A percentile compares a stretch with the other conserved stretches of the same genome.
These are phyloP conservation scores for Aporophyla nigra DNA, from an alignment of 2,888 invertebrate species.

Conservation along the genomic window DNA sequence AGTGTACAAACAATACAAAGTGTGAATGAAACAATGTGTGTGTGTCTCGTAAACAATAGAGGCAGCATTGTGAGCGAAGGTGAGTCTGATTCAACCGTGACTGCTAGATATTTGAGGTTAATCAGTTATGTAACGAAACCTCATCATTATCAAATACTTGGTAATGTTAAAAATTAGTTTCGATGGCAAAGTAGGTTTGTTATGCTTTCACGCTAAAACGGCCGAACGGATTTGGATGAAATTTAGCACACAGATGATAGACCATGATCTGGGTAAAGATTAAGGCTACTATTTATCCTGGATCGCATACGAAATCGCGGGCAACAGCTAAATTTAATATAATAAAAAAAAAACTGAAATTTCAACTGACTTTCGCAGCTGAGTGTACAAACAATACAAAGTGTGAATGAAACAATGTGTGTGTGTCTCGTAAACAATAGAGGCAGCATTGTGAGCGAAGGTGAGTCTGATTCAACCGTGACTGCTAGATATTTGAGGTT, in stretches of 20 bases:
- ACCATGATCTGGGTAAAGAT: no score
- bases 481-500: constrained; percentile 71
- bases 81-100: constrained; percentile 71
- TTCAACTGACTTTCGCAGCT: not conserved
- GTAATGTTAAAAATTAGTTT: constrained; percentile 34
- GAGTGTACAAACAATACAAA: constrained; percentile 35
- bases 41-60: constrained; percentile 75
- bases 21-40: constrained; percentile 78
- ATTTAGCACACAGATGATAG: no score
- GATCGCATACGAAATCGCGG: no score
- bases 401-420: constrained; percentile 78
- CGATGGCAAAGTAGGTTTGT: no score
- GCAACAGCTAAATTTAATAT: not conserved
- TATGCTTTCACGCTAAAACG: no score
- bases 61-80: constrained; percentile 71
- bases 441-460: constrained; percentile 70
- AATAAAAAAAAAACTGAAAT: not conserved
- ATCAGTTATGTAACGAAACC: constrained; percentile 69
- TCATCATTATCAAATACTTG: constrained; percentile 65
- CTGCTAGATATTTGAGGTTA: constrained; percentile 71
- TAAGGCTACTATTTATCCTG: no score
- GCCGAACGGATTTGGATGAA: no score
- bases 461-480: constrained; percentile 71
- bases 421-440: constrained; percentile 75
- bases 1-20: constrained; percentile 43